Conservation (phyloP, 2,797 vertebrate species). For the Bovichtus variegatus region DNA sequence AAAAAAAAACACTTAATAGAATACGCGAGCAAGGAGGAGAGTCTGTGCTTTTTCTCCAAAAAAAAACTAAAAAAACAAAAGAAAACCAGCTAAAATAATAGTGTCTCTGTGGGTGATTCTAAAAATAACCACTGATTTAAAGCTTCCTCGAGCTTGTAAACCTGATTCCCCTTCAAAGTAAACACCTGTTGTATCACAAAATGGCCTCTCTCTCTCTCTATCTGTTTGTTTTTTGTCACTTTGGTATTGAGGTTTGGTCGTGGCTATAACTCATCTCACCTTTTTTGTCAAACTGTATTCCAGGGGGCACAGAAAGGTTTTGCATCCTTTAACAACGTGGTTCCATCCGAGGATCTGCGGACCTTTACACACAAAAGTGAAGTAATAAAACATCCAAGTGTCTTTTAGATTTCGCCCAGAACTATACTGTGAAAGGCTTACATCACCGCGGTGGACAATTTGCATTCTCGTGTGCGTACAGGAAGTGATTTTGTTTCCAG, state of each 20-base stretch:
- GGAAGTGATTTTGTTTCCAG: slow-evolving; percentile 79
- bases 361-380: slow-evolving; percentile 60
- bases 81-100: slow-evolving; percentile 56
- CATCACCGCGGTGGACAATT: slow-evolving; percentile 61
- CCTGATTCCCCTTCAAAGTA: slow-evolving; percentile 32
- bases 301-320: slow-evolving; percentile 27
- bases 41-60: slow-evolving; percentile 33
- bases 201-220: slow-evolving; percentile 27
- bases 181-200: slow-evolving; percentile 45
- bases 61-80: too few relatives aligned
- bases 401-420: slow-evolving; percentile 53
- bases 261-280: slow-evolving; percentile 45
- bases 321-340: slow-evolving; percentile 32
- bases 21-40: slow-evolving; percentile 53
- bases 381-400: slow-evolving; percentile 67
- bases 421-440: slow-evolving; percentile 66
- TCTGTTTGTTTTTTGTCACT: slow-evolving; percentile 55
- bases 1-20: slow-evolving; percentile 61
- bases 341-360: slow-evolving; percentile 35
- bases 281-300: slow-evolving; percentile 30
- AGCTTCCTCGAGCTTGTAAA: slow-evolving; percentile 38
- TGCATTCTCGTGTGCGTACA: slow-evolving; percentile 41
- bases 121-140: slow-evolving; percentile 58
- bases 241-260: slow-evolving; percentile 82
- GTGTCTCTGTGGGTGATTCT: slow-evolving; percentile 52